Percentiles rank a stretch among this genome's conserved stretches.
phyloP scores from a whole-genome alignment of 1,140 invertebrate species.

The Zaprionus gabonicus region DNA sequence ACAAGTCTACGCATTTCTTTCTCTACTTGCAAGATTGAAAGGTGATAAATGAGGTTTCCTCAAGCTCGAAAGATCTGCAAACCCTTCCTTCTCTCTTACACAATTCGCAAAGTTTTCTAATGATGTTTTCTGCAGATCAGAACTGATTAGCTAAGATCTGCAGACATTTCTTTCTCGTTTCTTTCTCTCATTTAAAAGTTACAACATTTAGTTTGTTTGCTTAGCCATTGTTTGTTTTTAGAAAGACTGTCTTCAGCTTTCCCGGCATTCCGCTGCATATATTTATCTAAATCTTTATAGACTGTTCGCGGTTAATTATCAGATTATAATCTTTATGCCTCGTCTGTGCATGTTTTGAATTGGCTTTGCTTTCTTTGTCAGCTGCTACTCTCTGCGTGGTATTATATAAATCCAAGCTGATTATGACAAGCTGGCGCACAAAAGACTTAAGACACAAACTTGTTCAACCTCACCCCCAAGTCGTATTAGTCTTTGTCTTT shows the following conservation, averaged over 20 bases:
- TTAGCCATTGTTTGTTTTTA: neutral
- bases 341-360: neutral
- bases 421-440: neutral
- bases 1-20: too few relatives aligned
- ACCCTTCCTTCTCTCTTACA: too few relatives aligned
- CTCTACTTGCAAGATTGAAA: too few relatives aligned
- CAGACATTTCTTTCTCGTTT: neutral
- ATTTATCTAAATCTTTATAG: conserved; percentile 6
- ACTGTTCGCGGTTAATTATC: conserved; percentile 2
- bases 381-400: neutral
- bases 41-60: too few relatives aligned
- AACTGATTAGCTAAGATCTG: neutral
- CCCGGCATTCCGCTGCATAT: conserved; percentile 2
- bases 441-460: conserved; percentile 8
- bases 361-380: neutral
- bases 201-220: neutral
- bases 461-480: neutral
- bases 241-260: neutral
- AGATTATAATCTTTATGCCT: conserved; percentile 8
- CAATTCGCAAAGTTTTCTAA: neutral
- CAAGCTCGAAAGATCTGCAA: too few relatives aligned
- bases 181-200: neutral
- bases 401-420: neutral
- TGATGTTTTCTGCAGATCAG: neutral
- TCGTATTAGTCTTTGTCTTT: too few relatives aligned